These are phyloP conservation scores for Smittia sp. DNA, from an alignment of 2,888 invertebrate genomes.

Conservation along the genomic window DNA sequence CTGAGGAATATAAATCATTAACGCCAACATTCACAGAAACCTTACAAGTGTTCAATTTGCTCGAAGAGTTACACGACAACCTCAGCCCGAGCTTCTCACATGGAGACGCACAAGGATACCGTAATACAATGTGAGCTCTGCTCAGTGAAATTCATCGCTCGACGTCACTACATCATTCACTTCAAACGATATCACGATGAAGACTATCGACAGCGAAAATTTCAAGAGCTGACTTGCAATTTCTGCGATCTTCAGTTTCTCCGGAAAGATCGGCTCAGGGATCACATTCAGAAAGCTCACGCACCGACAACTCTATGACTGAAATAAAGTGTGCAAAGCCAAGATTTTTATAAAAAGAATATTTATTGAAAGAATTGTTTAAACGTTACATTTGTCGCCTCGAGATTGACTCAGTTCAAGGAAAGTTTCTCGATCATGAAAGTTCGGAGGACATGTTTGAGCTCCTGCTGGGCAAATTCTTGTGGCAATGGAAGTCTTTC, in stretches of 20 bases:
- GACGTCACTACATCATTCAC: background rate
- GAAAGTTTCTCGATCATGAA: conserved; percentile 33
- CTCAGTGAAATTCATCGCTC: background rate
- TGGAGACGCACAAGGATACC: background rate
- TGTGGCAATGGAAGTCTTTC: conserved; percentile 53
- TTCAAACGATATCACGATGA: conserved; percentile 5
- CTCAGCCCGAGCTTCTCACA: background rate
- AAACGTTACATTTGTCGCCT: no score
- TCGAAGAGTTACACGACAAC: background rate
- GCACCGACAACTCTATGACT: background rate
- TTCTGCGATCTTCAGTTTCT: background rate
- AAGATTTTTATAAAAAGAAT: no score
- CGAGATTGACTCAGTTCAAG: conserved; percentile 10
- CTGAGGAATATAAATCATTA: background rate
- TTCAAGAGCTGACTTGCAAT: background rate
- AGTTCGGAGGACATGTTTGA: conserved; percentile 42
- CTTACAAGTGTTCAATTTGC: conserved; percentile 7
- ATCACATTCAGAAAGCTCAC: background rate
- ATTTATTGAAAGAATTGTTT: no score
- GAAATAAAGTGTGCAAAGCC: background rate
- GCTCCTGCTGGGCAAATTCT: conserved; percentile 52
- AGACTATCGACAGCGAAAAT: background rate
- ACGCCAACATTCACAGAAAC: background rate
- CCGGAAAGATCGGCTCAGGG: background rate
- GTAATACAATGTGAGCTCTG: conserved; percentile 5